Conservation (phyloP, 2,113 vertebrate genomes). For the Phodopus roborovskii region DNA sequence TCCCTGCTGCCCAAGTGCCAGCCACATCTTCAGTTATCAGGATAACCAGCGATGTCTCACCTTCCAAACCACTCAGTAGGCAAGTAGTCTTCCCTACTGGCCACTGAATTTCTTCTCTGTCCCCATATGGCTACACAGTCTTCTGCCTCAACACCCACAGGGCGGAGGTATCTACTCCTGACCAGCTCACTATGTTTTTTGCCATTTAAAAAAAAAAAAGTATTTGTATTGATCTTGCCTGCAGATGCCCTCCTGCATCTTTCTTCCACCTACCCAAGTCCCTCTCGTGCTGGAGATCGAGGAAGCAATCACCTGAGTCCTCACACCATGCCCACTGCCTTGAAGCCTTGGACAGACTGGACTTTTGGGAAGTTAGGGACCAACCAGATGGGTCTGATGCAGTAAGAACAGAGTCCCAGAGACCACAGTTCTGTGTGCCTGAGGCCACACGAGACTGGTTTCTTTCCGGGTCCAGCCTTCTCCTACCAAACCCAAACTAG, state of each 20-base stretch:
- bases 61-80: not conserved
- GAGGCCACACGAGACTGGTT: not conserved
- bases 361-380: not conserved
- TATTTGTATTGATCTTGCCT: not conserved
- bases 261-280: not conserved
- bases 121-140: not conserved
- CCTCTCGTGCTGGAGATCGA: not conserved
- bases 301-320: not conserved
- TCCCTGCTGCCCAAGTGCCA: not conserved
- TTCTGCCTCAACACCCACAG: accelerated
- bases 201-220: accelerated
- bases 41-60: not conserved
- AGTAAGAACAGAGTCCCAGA: not conserved
- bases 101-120: not conserved
- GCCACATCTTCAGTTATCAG: too few relatives aligned
- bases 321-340: not conserved
- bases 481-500: not conserved
- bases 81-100: not conserved
- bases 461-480: not conserved
- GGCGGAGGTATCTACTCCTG: not conserved
- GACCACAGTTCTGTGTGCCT: not conserved
- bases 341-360: not conserved
- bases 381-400: not conserved
- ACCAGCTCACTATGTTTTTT: not conserved
- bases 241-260: not conserved